phyloP scores from a whole-genome alignment of 1,140 invertebrate genomes.

The Drosophila biarmipes region DNA sequence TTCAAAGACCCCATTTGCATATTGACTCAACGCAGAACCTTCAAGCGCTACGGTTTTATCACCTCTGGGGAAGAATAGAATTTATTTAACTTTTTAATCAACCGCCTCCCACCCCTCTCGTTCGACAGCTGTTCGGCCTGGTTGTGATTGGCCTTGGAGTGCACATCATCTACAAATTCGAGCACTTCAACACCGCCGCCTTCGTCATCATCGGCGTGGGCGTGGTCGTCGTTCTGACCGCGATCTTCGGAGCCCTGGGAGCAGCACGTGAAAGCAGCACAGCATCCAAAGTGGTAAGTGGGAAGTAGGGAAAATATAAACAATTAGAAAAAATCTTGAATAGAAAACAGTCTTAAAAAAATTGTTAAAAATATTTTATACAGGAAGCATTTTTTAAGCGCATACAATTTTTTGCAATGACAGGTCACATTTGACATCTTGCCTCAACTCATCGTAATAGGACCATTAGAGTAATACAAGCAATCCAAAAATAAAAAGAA shows the following conservation, averaged over 20 bases:
- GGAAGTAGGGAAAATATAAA: too few species aligned
- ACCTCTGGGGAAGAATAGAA: slow-evolving; percentile 22
- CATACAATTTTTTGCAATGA: too few species aligned
- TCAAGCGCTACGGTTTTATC: slow-evolving; percentile 23
- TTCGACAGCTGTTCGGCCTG: slow-evolving; percentile 65
- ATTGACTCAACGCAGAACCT: slow-evolving; percentile 31
- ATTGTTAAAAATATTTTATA: too few species aligned
- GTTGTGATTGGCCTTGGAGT: slow-evolving; percentile 59
- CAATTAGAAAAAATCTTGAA: too few species aligned
- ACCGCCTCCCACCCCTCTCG: slow-evolving; percentile 14
- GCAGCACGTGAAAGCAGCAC: slow-evolving; percentile 73
- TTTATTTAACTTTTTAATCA: slow-evolving; percentile 34
- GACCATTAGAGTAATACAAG: too few species aligned
- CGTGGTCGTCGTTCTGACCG: slow-evolving; percentile 47
- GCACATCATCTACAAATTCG: slow-evolving; percentile 67
- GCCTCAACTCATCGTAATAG: too few species aligned
- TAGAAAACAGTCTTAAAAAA: too few species aligned
- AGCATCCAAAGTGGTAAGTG: slow-evolving; percentile 62
- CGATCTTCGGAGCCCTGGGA: slow-evolving; percentile 65
- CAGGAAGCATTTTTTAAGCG: too few species aligned
- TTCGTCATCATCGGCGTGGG: slow-evolving; percentile 65
- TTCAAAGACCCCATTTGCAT: slow-evolving; percentile 34
- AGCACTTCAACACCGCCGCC: slow-evolving; percentile 68
- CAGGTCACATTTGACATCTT: too few species aligned
- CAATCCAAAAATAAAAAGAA: too few species aligned